Conservation (phyloP, 2,888 invertebrate species). For the Drosophila kanekoi region DNA sequence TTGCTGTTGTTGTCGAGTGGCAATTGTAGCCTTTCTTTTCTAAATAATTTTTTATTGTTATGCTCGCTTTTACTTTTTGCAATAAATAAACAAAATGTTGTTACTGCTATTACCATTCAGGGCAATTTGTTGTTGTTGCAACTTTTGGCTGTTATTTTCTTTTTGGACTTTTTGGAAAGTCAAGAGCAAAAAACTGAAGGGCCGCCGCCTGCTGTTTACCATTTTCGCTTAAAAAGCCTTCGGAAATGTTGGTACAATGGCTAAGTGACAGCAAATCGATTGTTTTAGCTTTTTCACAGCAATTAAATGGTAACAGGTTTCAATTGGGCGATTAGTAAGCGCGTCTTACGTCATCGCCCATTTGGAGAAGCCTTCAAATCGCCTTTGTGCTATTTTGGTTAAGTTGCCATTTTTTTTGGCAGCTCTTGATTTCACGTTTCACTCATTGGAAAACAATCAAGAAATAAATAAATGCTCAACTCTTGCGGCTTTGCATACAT, state of each 20-base stretch:
- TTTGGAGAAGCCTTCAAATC: slow-evolving; percentile 23
- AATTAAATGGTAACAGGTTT: slow-evolving; percentile 35
- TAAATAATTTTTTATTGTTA: slow-evolving; percentile 18
- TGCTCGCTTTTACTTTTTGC: slow-evolving; percentile 71
- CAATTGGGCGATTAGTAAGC: slow-evolving; percentile 41
- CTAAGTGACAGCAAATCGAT: slow-evolving; percentile 32
- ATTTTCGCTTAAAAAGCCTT: slow-evolving; percentile 16
- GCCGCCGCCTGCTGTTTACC: slow-evolving; percentile 38
- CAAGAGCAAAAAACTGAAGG: slow-evolving; percentile 45
- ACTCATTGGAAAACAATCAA: slow-evolving; percentile 19
- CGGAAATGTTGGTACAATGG: slow-evolving; percentile 16
- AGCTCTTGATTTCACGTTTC: slow-evolving; percentile 7
- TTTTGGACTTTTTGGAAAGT: slow-evolving; percentile 58
- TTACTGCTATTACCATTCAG: slow-evolving; percentile 18
- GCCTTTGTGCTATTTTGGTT: slow-evolving; percentile 5
- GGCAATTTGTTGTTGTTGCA: slow-evolving; percentile 21
- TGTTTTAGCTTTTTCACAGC: slow-evolving; percentile 1
- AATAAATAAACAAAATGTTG: slow-evolving; percentile 46
- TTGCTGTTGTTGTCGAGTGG: slow-evolving; percentile 22
- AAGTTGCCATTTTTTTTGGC: slow-evolving; percentile 13
- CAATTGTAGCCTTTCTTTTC: slow-evolving; percentile 15
- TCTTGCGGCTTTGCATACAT: slow-evolving; percentile 35
- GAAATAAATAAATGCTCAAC: slow-evolving; percentile 15
- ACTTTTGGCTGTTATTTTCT: slow-evolving; percentile 15
- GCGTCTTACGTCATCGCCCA: slow-evolving; percentile 39